These are phyloP conservation scores for Salminus brasiliensis DNA, from an alignment of 2,113 vertebrate species.

Conservation along the genomic window DNA sequence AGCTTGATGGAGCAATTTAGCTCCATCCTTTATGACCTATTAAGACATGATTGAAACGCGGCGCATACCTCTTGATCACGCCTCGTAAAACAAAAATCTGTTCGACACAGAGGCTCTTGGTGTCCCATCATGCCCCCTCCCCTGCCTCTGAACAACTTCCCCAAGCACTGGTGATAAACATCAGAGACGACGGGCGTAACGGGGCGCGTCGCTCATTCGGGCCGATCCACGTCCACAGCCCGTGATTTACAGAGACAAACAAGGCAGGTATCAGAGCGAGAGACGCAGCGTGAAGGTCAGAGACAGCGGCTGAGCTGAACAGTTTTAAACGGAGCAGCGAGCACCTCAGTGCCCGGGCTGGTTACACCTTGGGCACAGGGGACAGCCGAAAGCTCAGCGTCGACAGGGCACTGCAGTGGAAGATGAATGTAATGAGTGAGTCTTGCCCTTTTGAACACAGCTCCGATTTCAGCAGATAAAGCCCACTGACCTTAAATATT, in stretches of 20 bases:
- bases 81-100: constrained; percentile 47
- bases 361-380: background rate
- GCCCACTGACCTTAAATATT: background rate
- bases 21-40: constrained; percentile 29
- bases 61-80: constrained; percentile 24
- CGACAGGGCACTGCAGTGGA: background rate
- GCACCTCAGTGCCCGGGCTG: background rate
- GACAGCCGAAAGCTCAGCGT: background rate
- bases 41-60: constrained; percentile 45
- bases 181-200: constrained; percentile 30
- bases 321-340: constrained; percentile 3
- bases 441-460: background rate
- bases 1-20: constrained; percentile 44
- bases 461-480: background rate
- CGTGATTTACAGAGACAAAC: constrained; percentile 44
- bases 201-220: background rate
- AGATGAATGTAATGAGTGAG: background rate
- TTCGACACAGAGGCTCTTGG: constrained; percentile 9
- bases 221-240: constrained; percentile 20
- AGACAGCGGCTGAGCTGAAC: constrained; percentile 3
- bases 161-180: constrained; percentile 47
- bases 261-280: constrained; percentile 34
- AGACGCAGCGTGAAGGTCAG: constrained; percentile 41
- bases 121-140: background rate
- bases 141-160: constrained; percentile 33